phyloP scores from a whole-genome alignment of 1,140 invertebrate genomes.

The Andrena cerasifolii region DNA sequence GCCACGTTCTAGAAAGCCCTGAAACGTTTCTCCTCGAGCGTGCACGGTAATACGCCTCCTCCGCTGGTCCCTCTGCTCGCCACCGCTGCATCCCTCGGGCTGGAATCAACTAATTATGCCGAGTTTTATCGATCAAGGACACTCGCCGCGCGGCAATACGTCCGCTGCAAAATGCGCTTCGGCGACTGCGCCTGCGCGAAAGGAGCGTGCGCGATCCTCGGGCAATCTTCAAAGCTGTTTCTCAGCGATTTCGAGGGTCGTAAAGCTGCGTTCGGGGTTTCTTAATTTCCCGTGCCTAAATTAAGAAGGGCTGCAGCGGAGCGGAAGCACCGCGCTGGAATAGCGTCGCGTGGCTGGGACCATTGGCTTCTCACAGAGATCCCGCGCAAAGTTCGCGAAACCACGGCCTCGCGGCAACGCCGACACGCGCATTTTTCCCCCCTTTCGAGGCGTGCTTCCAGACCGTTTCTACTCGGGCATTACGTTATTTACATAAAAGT shows the following conservation, averaged over 20 bases:
- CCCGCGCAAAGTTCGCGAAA: not conserved
- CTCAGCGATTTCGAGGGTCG: too few species aligned
- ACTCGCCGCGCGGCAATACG: conserved; percentile 14
- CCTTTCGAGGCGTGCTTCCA: not conserved
- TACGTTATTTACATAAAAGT: conserved; percentile 50
- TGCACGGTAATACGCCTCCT: not conserved
- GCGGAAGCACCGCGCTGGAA: too few species aligned
- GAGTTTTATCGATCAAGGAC: conserved; percentile 29
- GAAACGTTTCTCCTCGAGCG: conserved; percentile 35
- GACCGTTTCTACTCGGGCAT: conserved; percentile 1
- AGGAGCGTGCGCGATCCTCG: not conserved
- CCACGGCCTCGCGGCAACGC: conserved; percentile 3
- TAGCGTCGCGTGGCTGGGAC: too few species aligned
- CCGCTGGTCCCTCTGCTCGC: not conserved
- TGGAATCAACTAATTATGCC: conserved; percentile 14
- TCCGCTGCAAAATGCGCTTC: conserved; percentile 4
- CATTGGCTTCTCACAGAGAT: too few species aligned
- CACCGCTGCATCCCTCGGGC: not conserved
- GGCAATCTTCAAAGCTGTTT: too few species aligned
- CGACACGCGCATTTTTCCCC: conserved; percentile 8
- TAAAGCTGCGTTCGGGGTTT: too few species aligned
- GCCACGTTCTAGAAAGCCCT: conserved; percentile 56
- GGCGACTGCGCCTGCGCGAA: not conserved
- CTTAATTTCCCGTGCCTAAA: too few species aligned
- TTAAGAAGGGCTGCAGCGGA: too few species aligned